A percentile compares a stretch with the other conserved stretches of the same genome.
These are phyloP conservation scores for Leptopilina boulardi DNA, from an alignment of 1,140 invertebrate species.

Conservation along the genomic window DNA sequence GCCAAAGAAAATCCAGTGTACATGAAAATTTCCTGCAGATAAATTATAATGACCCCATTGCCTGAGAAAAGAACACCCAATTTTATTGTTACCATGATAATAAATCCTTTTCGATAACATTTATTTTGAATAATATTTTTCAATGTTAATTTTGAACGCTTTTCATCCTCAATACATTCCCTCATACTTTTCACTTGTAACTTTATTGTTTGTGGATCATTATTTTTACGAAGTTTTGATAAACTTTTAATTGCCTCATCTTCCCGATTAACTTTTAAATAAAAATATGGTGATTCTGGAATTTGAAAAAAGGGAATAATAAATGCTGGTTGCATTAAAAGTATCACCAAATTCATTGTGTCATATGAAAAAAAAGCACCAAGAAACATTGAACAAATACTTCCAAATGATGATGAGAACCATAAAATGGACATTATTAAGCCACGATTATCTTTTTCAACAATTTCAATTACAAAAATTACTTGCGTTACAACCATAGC, in stretches of 20 bases:
- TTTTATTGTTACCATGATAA: not conserved
- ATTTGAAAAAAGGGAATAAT: conserved; percentile 81
- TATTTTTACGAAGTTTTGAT: conserved; percentile 68
- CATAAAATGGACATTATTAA: conserved; percentile 82
- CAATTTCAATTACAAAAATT: conserved; percentile 84
- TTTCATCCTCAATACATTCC: not conserved
- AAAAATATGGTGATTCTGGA: conserved; percentile 82
- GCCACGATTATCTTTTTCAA: conserved; percentile 82
- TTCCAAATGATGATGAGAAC: conserved; percentile 81
- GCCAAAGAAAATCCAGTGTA: conserved; percentile 13
- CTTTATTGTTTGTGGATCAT: not conserved
- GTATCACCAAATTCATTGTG: conserved; percentile 73
- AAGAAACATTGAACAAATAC: conserved; percentile 75
- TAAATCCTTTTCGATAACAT: conserved; percentile 13
- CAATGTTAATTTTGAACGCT: not conserved
- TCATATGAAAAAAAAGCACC: conserved; percentile 78
- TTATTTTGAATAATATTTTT: not conserved
- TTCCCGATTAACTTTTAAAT: conserved; percentile 64
- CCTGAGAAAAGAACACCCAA: not conserved
- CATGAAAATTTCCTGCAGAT: not conserved
- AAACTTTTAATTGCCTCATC: conserved; percentile 71
- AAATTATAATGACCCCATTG: not conserved
- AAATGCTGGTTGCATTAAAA: conserved; percentile 77
- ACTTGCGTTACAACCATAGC: conserved; percentile 77
- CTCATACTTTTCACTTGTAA: not conserved